Percentiles rank a stretch among this genome's conserved stretches.
These are phyloP conservation scores for Orussus abietinus DNA, from an alignment of 1,140 invertebrate genomes.

Conservation along the genomic window DNA sequence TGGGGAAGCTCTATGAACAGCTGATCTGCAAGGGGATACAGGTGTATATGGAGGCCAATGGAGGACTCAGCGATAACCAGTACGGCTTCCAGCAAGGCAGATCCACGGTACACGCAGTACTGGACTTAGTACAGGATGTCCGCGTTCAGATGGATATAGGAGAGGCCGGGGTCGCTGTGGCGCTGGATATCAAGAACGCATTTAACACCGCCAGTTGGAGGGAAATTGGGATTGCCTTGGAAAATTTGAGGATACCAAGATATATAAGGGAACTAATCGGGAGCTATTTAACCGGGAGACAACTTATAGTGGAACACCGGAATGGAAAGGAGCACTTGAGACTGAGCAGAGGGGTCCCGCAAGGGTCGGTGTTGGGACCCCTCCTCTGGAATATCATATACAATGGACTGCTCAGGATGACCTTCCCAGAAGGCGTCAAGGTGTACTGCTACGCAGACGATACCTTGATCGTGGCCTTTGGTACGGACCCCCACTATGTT, in stretches of 20 bases:
- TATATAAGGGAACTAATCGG: conserved; percentile 14
- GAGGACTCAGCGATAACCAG: conserved; percentile 21
- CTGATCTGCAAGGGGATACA: conserved; percentile 22
- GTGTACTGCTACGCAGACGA: conserved; percentile 31
- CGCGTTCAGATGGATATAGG: background rate
- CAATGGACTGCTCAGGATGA: conserved; percentile 22
- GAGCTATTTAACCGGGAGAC: conserved; percentile 15
- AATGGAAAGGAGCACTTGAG: background rate
- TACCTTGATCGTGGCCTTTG: conserved; percentile 17
- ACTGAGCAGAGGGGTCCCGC: conserved; percentile 27
- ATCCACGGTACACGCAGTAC: conserved; percentile 27
- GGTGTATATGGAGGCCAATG: conserved; percentile 12
- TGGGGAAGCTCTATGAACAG: conserved; percentile 27
- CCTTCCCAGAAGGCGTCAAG: conserved; percentile 11
- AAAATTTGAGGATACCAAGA: background rate
- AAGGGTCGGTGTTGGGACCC: conserved; percentile 38
- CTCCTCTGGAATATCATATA: conserved; percentile 35
- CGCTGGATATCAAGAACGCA: conserved; percentile 20
- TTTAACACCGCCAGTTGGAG: conserved; percentile 20
- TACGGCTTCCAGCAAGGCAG: conserved; percentile 25
- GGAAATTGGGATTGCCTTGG: conserved; percentile 17
- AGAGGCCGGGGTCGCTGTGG: background rate
- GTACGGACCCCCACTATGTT: conserved; percentile 2
- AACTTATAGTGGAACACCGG: conserved; percentile 9
- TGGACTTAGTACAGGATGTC: background rate